These are phyloP conservation scores for Lineus longissimus DNA, from an alignment of 1,140 invertebrate species.

Conservation along the genomic window DNA sequence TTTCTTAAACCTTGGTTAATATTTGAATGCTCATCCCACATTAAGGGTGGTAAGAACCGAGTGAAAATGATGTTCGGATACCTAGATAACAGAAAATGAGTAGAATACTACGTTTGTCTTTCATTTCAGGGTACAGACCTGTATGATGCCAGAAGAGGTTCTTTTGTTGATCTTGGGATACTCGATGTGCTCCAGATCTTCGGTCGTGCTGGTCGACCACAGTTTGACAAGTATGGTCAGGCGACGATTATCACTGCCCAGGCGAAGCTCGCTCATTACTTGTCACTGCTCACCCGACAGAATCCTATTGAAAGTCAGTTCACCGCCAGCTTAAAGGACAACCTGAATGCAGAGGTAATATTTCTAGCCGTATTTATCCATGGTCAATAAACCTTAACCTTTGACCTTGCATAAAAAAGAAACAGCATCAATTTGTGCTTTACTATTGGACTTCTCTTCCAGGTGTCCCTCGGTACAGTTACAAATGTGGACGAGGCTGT, in stretches of 20 bases:
- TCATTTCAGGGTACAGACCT: slow-evolving; percentile 85
- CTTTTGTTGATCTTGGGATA: slow-evolving; percentile 92
- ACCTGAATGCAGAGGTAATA: slow-evolving; percentile 93
- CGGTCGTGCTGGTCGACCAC: slow-evolving; percentile 90
- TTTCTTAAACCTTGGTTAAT: no score
- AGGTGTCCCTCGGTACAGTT: slow-evolving; percentile 90
- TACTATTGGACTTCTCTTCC: slow-evolving; percentile 20
- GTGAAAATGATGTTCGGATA: no score
- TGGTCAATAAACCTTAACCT: background rate
- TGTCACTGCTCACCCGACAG: slow-evolving; percentile 91
- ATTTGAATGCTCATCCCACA: no score
- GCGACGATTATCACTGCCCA: slow-evolving; percentile 94
- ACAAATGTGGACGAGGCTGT: slow-evolving; percentile 93
- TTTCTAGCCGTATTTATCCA: slow-evolving; percentile 12
- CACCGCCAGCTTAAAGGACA: slow-evolving; percentile 84
- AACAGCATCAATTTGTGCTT: background rate
- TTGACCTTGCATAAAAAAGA: background rate
- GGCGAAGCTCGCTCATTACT: slow-evolving; percentile 88
- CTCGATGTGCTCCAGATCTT: slow-evolving; percentile 99
- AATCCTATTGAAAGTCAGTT: slow-evolving; percentile 98
- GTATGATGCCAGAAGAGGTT: slow-evolving; percentile 92
- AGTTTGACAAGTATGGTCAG: slow-evolving; percentile 71
- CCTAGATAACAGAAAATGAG: no score
- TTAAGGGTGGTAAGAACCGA: no score
- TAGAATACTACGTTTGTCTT: no score